These are phyloP conservation scores for Lacerta agilis DNA, from an alignment of 2,797 vertebrate genomes.

Conservation along the genomic window DNA sequence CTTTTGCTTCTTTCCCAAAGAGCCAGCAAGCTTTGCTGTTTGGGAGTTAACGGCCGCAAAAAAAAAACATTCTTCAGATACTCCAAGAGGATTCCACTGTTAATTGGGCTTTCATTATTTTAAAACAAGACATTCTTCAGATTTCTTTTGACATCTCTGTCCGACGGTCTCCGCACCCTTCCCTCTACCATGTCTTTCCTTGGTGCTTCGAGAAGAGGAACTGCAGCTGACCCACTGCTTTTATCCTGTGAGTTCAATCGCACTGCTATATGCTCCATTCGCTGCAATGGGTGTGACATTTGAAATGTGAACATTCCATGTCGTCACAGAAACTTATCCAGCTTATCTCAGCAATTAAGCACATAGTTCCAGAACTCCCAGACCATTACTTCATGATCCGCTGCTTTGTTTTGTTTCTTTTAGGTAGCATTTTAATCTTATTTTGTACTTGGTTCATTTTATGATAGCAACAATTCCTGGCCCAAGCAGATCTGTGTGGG, in stretches of 20 bases:
- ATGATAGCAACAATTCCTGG: background rate
- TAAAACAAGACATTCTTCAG: background rate
- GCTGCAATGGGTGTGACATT: background rate
- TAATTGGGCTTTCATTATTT: slow-evolving; percentile 9
- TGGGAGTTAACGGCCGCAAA: background rate
- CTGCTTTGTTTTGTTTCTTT: background rate
- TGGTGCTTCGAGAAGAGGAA: background rate
- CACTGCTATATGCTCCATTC: background rate
- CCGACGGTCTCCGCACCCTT: background rate
- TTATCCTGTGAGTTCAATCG: background rate
- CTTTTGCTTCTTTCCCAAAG: no score
- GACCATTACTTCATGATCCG: background rate
- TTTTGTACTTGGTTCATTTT: no score
- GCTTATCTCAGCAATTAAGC: background rate
- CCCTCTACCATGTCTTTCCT: background rate
- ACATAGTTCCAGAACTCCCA: background rate
- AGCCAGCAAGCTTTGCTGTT: background rate
- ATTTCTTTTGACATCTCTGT: background rate
- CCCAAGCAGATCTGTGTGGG: background rate
- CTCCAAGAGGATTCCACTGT: background rate
- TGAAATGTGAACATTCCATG: background rate
- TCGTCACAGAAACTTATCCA: background rate
- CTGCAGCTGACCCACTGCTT: background rate
- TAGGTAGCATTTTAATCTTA: no score
- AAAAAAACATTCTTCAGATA: slow-evolving; percentile 25